Conservation (phyloP, 1,140 invertebrate genomes). For the Steinernema khuongi region DNA sequence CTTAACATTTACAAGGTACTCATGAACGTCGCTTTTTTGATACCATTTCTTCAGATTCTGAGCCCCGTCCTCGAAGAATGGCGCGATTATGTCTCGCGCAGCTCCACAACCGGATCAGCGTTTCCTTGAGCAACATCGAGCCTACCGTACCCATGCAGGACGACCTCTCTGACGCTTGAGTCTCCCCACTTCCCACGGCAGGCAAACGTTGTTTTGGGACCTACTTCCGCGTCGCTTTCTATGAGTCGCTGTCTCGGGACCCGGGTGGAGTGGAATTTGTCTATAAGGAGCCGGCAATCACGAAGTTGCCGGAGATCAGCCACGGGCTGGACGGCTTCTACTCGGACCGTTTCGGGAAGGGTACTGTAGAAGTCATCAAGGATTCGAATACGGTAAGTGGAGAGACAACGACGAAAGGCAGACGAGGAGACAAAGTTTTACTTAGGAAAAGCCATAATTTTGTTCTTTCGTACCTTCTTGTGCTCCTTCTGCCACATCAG, state of each 20-base stretch:
- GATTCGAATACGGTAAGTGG: conserved; percentile 84
- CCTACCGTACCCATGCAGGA: conserved; percentile 56
- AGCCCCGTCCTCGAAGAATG: conserved; percentile 84
- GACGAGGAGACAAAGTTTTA: background rate
- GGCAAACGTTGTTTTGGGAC: conserved; percentile 93
- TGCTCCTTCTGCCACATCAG: too few species aligned
- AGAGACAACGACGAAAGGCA: conserved; percentile 58
- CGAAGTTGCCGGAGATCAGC: conserved; percentile 92
- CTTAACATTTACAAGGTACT: conserved; percentile 81
- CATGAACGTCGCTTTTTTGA: conserved; percentile 60
- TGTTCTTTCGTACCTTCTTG: too few species aligned
- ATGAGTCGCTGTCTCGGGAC: conserved; percentile 86
- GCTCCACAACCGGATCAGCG: conserved; percentile 72
- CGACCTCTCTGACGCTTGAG: conserved; percentile 43
- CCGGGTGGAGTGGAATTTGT: conserved; percentile 87
- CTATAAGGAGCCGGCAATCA: conserved; percentile 91
- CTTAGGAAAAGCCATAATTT: conserved; percentile 58
- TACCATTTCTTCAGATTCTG: conserved; percentile 66
- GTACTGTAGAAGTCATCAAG: conserved; percentile 83
- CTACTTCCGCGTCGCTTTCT: conserved; percentile 84
- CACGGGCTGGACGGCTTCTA: conserved; percentile 91
- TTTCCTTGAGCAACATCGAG: conserved; percentile 63
- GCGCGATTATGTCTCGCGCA: conserved; percentile 81
- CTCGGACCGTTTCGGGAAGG: conserved; percentile 75
- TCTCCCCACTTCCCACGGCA: conserved; percentile 65